A percentile compares a stretch with the other conserved stretches of the same genome.
phyloP scores from a whole-genome alignment of 2,797 vertebrate species.

The Semotilus atromaculatus region DNA sequence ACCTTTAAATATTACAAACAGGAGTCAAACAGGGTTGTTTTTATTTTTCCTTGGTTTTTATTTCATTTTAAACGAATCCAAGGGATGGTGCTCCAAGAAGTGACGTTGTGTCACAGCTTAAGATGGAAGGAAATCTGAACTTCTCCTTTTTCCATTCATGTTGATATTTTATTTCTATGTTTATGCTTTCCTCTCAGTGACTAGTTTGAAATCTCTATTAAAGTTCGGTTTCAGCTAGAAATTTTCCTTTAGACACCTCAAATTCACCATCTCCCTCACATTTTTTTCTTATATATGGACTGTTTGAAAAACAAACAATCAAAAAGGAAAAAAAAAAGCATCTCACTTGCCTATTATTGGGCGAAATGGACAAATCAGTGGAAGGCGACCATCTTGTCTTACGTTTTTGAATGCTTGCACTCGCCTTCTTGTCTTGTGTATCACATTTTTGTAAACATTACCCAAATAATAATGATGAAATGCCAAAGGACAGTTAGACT shows the following conservation, averaged over 20 bases:
- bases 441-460: constrained; percentile 78
- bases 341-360: constrained; percentile 65
- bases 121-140: background rate
- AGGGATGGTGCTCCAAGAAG: background rate
- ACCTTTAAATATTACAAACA: constrained; percentile 1
- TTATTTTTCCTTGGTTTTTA: background rate
- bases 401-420: constrained; percentile 63
- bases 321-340: background rate
- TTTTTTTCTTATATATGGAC: constrained; percentile 42
- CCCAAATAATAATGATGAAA: constrained; percentile 80
- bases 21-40: background rate
- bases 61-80: background rate
- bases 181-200: background rate
- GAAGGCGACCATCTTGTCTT: constrained; percentile 73
- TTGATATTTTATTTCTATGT: constrained; percentile 3
- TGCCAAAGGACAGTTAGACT: constrained; percentile 79
- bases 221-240: background rate
- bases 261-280: constrained; percentile 8
- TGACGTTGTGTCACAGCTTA: background rate
- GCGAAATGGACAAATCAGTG: constrained; percentile 70
- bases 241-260: constrained; percentile 36
- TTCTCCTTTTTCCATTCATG: constrained; percentile 12
- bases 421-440: constrained; percentile 73
- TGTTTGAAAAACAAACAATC: constrained; percentile 9
- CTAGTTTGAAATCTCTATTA: background rate